Base-by-base conservation (phyloP, 1,140 invertebrate genomes). In the Drosophila kurseongensis region DNA sequence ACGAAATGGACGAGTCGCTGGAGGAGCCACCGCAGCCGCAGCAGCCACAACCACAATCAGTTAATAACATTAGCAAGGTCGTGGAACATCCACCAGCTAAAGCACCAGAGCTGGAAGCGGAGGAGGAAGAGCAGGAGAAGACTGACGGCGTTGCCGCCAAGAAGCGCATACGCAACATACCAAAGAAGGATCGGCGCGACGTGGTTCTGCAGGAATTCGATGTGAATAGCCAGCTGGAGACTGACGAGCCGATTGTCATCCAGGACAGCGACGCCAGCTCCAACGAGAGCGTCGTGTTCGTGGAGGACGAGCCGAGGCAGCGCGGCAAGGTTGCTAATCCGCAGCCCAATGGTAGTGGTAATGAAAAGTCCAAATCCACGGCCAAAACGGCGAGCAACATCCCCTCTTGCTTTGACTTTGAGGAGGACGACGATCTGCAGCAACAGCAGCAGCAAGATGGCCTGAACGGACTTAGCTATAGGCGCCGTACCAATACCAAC, bases 101-200 rank as follows among this genome's bases (percentile, higher is more conserved):
- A 55, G 8, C 27, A 41, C 23, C 36, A 29, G 10, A 38, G 18
- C 14, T 56, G 44, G 35, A 23, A 4, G n/a, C 27, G 0, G 12
- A 23, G 9, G 12, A 36, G 35, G 38, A 54, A 12, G 18, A n/a
- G 18, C 13, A 40, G 4, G 35, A 61, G 32, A 45, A 16, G 18
- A 38, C 35, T 27, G 54, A 72, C 2, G 14, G 50, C 13, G 1
- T 14, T 10, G 10, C 42, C 6, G 8, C 35, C 13, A 79, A 75
- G 40, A 73, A 80, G 35, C 80, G 80, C 5, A 84, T 91, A 54
- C 72, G 88, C n/a, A 91, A 92, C 48, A 92, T 91, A 81, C 91
- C 91, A 75, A 92, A 92, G 78, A 92, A 92, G 56, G 91, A 92
- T 80, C 75, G 90, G 0, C 81, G 90, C 12, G 78, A 91, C 38